These are phyloP conservation scores for Allolobophora icterica DNA, from an alignment of 2,888 invertebrate species.

Conservation along the genomic window DNA sequence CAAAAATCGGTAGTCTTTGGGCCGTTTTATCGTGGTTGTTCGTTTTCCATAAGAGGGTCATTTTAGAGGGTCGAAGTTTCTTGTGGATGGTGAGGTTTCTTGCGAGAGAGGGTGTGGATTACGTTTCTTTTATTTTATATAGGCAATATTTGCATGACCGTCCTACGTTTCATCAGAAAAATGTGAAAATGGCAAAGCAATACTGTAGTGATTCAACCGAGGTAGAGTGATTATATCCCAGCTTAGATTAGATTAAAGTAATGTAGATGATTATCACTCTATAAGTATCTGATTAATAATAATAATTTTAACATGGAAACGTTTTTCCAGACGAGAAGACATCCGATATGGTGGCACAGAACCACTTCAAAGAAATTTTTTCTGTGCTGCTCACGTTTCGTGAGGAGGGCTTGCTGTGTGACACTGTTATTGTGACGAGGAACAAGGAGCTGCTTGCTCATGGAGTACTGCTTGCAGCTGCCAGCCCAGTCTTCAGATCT, in stretches of 20 bases:
- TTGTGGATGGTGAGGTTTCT: too few relatives aligned
- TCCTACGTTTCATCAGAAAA: background rate
- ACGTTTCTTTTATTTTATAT: too few relatives aligned
- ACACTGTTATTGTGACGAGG: slow-evolving; percentile 19
- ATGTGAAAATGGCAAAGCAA: background rate
- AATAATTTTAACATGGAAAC: background rate
- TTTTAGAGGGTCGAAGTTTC: too few relatives aligned
- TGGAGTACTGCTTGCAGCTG: slow-evolving; percentile 29
- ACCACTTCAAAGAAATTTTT: slow-evolving; percentile 4
- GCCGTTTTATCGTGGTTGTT: background rate
- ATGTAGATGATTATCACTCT: too few relatives aligned
- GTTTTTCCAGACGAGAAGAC: background rate
- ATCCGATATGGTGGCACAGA: slow-evolving; percentile 19
- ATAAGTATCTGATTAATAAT: background rate
- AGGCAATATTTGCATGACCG: too few relatives aligned
- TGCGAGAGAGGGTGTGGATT: background rate
- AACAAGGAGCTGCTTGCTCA: slow-evolving; percentile 24
- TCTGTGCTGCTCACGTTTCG: background rate
- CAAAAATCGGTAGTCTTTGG: too few relatives aligned
- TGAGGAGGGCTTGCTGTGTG: slow-evolving; percentile 29
- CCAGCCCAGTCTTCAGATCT: slow-evolving; percentile 27
- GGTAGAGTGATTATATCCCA: background rate
- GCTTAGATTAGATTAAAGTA: background rate
- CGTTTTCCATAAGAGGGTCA: background rate
- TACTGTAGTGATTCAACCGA: background rate